phyloP scores from a whole-genome alignment of 2,888 invertebrate genomes.

The Acronicta alni region DNA sequence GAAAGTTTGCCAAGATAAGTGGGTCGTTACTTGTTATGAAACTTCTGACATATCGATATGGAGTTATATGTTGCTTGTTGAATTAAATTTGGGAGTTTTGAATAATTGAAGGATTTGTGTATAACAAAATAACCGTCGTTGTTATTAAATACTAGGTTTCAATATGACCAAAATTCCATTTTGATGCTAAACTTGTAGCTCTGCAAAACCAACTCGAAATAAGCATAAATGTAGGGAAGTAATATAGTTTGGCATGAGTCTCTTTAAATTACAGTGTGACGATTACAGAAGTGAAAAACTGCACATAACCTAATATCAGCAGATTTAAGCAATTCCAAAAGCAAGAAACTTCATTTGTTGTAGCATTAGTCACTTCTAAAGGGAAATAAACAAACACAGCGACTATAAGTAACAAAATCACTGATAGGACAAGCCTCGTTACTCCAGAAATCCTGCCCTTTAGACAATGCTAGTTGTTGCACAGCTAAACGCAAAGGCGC shows the following conservation, averaged over 20 bases:
- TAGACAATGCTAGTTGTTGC: conserved; percentile 70
- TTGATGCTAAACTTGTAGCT: no score
- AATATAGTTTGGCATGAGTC: no score
- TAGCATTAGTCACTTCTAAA: conserved; percentile 11
- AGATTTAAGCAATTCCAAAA: not conserved
- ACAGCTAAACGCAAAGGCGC: conserved; percentile 66
- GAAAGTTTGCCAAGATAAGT: conserved; percentile 59
- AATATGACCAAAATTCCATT: no score
- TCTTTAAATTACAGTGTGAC: no score
- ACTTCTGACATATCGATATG: conserved; percentile 44
- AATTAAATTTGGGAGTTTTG: conserved; percentile 14
- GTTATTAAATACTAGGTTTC: no score
- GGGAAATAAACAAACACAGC: conserved; percentile 23
- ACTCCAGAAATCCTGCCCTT: conserved; percentile 62
- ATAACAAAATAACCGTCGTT: no score
- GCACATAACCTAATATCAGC: not conserved
- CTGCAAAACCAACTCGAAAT: no score
- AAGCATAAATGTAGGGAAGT: no score
- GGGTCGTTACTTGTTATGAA: conserved; percentile 54
- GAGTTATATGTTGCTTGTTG: conserved; percentile 10
- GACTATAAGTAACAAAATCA: conserved; percentile 41
- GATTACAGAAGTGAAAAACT: not conserved
- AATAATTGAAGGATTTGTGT: not conserved
- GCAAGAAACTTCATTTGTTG: conserved; percentile 5
- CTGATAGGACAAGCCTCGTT: conserved; percentile 44